Percentiles rank a stretch among this genome's conserved stretches.
These are phyloP conservation scores for Nipponia nippon DNA, from an alignment of 2,113 vertebrate species.

Conservation along the genomic window DNA sequence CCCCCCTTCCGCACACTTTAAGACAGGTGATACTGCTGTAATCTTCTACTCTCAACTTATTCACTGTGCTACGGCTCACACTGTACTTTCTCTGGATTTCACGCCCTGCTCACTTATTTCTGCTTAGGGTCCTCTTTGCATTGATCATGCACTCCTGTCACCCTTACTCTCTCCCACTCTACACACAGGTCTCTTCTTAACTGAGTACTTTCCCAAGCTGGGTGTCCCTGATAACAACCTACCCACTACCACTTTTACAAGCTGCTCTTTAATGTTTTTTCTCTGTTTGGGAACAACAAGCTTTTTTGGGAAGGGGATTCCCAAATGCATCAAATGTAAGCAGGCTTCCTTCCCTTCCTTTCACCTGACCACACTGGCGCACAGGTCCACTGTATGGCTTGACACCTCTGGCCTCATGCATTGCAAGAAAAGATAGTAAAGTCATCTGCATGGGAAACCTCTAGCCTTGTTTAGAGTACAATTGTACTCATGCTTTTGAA, in stretches of 20 bases:
- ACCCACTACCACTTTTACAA: background rate
- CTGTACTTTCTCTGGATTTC: background rate
- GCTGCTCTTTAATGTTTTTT: background rate
- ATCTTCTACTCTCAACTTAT: background rate
- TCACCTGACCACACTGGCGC: background rate
- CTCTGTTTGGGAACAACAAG: background rate
- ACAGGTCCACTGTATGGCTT: accelerated
- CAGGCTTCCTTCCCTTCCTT: background rate
- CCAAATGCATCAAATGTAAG: background rate
- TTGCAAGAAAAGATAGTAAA: background rate
- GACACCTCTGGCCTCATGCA: background rate
- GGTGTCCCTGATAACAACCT: background rate
- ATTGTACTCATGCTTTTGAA: background rate
- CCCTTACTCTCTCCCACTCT: background rate
- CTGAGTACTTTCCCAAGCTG: background rate
- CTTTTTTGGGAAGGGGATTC: background rate
- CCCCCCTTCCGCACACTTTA: background rate
- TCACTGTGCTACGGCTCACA: background rate
- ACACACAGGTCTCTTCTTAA: background rate
- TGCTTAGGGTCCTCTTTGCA: background rate
- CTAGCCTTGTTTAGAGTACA: background rate
- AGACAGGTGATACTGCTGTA: background rate
- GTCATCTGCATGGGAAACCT: background rate
- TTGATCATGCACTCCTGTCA: background rate
- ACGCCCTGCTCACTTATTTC: background rate